Evolutionary conservation across 2,113 vertebrate genomes (phyloP).

Genomic region (Panthera leo): DNA sequence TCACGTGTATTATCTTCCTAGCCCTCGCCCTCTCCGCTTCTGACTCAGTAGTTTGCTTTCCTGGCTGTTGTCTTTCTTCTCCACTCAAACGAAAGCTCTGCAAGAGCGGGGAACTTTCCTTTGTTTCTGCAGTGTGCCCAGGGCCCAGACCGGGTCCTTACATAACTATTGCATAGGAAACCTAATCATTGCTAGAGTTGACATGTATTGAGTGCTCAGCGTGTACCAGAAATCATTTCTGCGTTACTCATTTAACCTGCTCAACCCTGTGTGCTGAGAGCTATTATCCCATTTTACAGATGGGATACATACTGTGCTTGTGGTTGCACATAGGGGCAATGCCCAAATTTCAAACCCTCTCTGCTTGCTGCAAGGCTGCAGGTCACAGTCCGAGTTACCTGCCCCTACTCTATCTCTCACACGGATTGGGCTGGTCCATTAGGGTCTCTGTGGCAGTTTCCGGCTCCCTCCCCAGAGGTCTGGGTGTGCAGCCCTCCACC

Average conservation of each 20-base stretch:
- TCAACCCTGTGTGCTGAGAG: neutral
- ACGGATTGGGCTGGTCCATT: neutral
- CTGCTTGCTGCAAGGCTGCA: neutral
- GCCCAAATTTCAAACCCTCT: neutral
- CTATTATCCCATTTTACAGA: neutral
- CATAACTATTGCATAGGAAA: neutral
- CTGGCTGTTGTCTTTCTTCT: neutral
- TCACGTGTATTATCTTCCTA: neutral
- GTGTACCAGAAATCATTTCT: neutral
- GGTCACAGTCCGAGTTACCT: neutral
- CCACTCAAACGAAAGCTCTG: neutral
- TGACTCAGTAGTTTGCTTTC: neutral
- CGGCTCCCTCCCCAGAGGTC: neutral
- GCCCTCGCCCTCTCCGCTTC: neutral
- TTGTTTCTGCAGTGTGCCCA: neutral
- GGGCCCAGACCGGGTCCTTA: neutral
- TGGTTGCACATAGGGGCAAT: neutral
- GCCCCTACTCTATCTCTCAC: neutral
- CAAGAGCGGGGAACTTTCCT: neutral
- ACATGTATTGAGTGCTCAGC: neutral
- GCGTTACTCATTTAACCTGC: neutral
- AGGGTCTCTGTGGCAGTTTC: neutral
- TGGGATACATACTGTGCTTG: neutral
- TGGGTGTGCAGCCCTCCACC: neutral
- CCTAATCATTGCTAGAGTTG: neutral